A percentile compares a stretch with the other conserved stretches of the same genome.
phyloP scores from a whole-genome alignment of 2,797 vertebrate species.

The Nannoperca obscura region DNA sequence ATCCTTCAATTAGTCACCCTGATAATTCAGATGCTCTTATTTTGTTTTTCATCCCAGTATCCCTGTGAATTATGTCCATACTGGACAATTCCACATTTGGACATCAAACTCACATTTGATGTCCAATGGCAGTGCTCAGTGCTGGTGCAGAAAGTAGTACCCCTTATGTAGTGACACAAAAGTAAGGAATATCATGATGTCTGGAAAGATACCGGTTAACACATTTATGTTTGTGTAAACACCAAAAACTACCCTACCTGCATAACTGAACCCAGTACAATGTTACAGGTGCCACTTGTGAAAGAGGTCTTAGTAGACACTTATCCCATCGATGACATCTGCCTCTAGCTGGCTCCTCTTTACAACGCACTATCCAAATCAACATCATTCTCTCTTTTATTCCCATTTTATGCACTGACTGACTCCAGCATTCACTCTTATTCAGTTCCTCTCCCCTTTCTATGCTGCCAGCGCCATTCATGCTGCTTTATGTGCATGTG shows the following conservation, averaged over 20 bases:
- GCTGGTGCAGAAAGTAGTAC: neutral
- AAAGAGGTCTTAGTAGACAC: conserved; percentile 27
- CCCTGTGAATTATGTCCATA: neutral
- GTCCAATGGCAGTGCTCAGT: neutral
- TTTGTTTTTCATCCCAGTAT: neutral
- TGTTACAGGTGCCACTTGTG: neutral
- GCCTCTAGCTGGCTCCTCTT: conserved; percentile 13
- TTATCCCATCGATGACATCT: conserved; percentile 30
- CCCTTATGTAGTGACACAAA: neutral
- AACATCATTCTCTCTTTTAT: conserved; percentile 32
- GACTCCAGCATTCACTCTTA: conserved; percentile 42
- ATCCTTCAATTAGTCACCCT: neutral
- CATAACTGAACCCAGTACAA: neutral
- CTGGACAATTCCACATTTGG: neutral
- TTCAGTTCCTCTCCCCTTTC: conserved; percentile 33
- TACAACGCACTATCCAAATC: conserved; percentile 32
- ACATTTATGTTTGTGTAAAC: conserved; percentile 3
- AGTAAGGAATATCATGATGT: neutral
- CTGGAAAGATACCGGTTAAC: neutral
- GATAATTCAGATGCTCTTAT: neutral
- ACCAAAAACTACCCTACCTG: neutral
- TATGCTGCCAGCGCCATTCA: conserved; percentile 43
- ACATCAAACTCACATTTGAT: neutral
- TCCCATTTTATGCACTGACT: conserved; percentile 35
- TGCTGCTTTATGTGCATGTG: conserved; percentile 27